phyloP scores from a whole-genome alignment of 2,113 vertebrate species.

The Neoarius graeffei region DNA sequence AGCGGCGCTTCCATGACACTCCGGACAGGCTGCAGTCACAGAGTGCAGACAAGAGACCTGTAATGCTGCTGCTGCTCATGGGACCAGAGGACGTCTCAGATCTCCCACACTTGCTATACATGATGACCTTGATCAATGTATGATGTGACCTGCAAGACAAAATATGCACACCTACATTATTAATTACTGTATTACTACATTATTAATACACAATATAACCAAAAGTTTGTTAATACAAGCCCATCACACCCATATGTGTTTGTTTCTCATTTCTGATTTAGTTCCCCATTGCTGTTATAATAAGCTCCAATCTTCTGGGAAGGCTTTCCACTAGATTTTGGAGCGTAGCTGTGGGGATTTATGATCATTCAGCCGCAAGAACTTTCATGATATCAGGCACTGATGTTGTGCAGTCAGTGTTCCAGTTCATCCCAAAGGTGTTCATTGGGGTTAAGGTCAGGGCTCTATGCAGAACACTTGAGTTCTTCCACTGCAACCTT shows the following conservation, averaged over 20 bases:
- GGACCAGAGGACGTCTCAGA: neutral
- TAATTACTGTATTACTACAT: neutral
- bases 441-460: too few relatives aligned
- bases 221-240: neutral
- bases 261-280: neutral
- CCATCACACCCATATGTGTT: neutral
- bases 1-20: slow-evolving; percentile 77
- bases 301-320: neutral
- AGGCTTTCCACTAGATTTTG: neutral
- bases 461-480: too few relatives aligned
- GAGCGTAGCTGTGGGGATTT: neutral
- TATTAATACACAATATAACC: too few relatives aligned
- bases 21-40: slow-evolving; percentile 83
- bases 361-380: neutral
- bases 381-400: neutral
- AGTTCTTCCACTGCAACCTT: too few relatives aligned
- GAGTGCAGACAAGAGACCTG: slow-evolving; percentile 81
- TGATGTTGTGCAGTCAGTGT: neutral
- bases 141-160: neutral
- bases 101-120: slow-evolving; percentile 28
- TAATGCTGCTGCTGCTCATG: slow-evolving; percentile 72
- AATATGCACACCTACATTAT: neutral
- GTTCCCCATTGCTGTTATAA: neutral
- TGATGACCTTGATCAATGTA: slow-evolving; percentile 22
- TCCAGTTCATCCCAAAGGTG: neutral